Base-by-base conservation (phyloP, 2,113 vertebrate species). In the Heliornis fulica region DNA sequence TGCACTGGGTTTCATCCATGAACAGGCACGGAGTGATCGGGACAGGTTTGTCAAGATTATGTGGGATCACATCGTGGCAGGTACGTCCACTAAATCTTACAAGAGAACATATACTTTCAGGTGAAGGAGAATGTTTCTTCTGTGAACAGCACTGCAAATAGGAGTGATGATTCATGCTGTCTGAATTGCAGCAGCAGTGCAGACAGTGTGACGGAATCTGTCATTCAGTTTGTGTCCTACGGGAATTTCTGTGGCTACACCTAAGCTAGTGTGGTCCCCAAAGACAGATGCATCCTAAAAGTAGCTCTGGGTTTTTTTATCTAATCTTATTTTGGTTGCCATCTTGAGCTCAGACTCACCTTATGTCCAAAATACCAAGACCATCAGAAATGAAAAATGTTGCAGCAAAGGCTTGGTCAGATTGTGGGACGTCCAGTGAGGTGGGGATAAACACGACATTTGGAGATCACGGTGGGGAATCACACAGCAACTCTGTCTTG, bases 1-100 rank as follows among this genome's bases (percentile, higher is more conserved):
- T 0, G 98, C 97, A 0, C 74, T 98, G 89, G 98, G 98, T 45
- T 98, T 98, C 96, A 91, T 97, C 53, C 98, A 98, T 3, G 98
- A 98, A 83, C 98, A 98, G 59, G 83, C 88, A 81, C 93, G 98
- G 41, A 97, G 97, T 22, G 98, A 98, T 92, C 97, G 97, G 23
- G 98, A 98, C 80, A 57, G 87, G 22, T 95, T 98, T 93, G 95
- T 98, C 91, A 96, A 92, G 54, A 80, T 98, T 45, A 83, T 96
- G 75, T 96, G 94, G 96, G 83, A 98, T n/a, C 97, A 98, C 65
- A 89, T 98, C 71, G 23, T 64, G 20, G 66, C 94, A 83, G 97
- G 98, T 98, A 96, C 11, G 95, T 83, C 64, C 26, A 36, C 32
- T 54, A 60, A 41, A 87, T 46, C 41, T 74, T 41, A 48, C 83